A percentile compares a stretch with the other conserved stretches of the same genome.
Evolutionary conservation across 1,140 invertebrate species (phyloP).

Genomic region (Lithobius niger): DNA sequence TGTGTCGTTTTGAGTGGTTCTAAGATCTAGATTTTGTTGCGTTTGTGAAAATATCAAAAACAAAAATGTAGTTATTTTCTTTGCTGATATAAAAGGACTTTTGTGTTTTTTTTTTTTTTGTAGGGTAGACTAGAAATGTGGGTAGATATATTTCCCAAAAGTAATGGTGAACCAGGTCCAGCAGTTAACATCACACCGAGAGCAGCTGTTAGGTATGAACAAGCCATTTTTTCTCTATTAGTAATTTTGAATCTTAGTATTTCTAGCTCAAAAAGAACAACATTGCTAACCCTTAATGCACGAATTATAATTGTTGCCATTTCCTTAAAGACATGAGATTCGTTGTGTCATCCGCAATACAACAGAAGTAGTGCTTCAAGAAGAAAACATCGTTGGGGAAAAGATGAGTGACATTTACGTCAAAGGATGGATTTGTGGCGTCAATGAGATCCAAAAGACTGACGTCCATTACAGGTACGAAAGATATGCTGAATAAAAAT

Average conservation of each 20-base stretch:
- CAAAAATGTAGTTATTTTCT: too few relatives aligned
- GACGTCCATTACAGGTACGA: conserved; percentile 40
- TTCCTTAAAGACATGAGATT: too few relatives aligned
- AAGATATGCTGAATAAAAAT: too few relatives aligned
- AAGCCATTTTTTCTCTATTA: too few relatives aligned
- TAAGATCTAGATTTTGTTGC: too few relatives aligned
- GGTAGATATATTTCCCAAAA: conserved; percentile 36
- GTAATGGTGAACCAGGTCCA: conserved; percentile 30
- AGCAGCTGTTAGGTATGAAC: conserved; percentile 31
- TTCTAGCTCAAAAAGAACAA: too few relatives aligned
- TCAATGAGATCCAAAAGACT: conserved; percentile 36
- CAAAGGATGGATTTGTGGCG: conserved; percentile 35
- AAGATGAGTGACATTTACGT: conserved; percentile 40
- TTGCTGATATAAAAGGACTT: too few relatives aligned
- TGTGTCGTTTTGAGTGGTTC: too few relatives aligned
- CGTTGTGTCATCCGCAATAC: conserved; percentile 37
- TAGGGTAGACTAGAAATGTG: conserved; percentile 36
- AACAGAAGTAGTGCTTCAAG: conserved; percentile 35
- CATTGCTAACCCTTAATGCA: too few relatives aligned
- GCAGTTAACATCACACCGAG: conserved; percentile 34
- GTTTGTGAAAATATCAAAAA: too few relatives aligned
- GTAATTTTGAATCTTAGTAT: too few relatives aligned
- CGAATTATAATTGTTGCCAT: conserved; percentile 23
- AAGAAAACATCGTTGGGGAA: conserved; percentile 36
- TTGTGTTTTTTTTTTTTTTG: neutral